phyloP scores from a whole-genome alignment of 2,797 vertebrate species.

The Hylomyscus alleni region DNA sequence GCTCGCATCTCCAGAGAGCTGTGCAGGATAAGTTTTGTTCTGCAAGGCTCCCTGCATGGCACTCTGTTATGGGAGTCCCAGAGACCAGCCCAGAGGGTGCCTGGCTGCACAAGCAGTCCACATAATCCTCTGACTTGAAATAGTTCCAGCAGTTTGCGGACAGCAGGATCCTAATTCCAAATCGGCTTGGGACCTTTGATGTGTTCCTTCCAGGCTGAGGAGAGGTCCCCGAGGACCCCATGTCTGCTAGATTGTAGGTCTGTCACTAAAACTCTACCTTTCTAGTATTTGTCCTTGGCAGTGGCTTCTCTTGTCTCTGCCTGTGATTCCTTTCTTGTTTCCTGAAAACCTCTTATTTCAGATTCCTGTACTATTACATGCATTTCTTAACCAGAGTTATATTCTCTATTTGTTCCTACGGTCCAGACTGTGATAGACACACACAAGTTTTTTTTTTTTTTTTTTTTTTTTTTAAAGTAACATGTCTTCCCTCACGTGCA shows the following conservation, averaged over 20 bases:
- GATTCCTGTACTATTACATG: neutral
- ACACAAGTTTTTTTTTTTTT: neutral
- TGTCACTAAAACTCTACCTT: neutral
- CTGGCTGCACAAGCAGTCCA: too few species aligned
- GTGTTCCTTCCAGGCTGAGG: neutral
- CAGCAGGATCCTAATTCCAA: neutral
- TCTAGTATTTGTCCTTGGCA: neutral
- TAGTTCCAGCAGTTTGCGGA: rapidly evolving
- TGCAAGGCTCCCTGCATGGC: neutral
- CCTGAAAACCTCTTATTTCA: neutral
- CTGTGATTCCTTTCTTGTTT: too few species aligned
- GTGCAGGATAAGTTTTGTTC: neutral
- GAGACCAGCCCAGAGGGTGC: too few species aligned
- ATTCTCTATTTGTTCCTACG: neutral
- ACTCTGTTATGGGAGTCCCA: neutral
- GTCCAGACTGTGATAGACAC: neutral
- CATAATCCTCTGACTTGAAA: neutral
- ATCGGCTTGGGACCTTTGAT: neutral
- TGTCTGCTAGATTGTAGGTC: neutral
- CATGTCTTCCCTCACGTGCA: neutral
- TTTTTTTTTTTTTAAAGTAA: neutral
- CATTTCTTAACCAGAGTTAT: neutral
- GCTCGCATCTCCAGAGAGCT: neutral
- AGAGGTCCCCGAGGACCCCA: neutral
- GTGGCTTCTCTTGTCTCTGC: neutral